Conservation (phyloP, 2,888 invertebrate species). For the Galerucella nymphaeae region DNA sequence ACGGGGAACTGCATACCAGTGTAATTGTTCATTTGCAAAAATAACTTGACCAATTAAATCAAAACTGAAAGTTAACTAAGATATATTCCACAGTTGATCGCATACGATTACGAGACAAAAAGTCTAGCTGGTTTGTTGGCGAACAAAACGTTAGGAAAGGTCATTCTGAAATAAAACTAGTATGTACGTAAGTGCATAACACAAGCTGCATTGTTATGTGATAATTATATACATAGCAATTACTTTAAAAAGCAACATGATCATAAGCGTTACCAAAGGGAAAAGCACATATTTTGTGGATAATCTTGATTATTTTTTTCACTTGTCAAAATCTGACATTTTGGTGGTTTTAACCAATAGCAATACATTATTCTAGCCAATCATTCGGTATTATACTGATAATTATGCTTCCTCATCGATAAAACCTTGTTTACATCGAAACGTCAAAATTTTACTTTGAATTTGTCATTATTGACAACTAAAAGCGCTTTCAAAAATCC, state of each 20-base stretch:
- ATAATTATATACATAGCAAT: constrained; percentile 48
- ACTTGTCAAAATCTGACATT: too few relatives aligned
- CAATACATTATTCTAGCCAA: too few relatives aligned
- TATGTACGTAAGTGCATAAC: constrained; percentile 45
- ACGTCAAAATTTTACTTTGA: too few relatives aligned
- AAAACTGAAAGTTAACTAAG: constrained; percentile 14
- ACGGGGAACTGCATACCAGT: not conserved
- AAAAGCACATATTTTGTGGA: not conserved
- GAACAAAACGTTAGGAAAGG: constrained; percentile 57
- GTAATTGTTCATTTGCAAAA: not conserved
- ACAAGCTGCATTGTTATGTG: constrained; percentile 48
- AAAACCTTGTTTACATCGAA: too few relatives aligned
- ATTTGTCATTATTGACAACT: too few relatives aligned
- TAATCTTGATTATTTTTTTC: too few relatives aligned
- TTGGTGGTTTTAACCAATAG: too few relatives aligned
- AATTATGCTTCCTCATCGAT: too few relatives aligned
- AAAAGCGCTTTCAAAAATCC: too few relatives aligned
- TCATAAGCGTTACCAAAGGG: constrained; percentile 2
- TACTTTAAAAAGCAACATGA: constrained; percentile 46
- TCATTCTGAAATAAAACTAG: constrained; percentile 57
- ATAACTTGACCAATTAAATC: not conserved
- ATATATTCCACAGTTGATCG: constrained; percentile 24
- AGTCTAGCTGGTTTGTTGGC: constrained; percentile 53
- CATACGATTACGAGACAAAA: constrained; percentile 47
- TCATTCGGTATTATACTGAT: too few relatives aligned